Base-by-base conservation (phyloP, 1,140 invertebrate species). In the Holcopasites calliopsidis region DNA sequence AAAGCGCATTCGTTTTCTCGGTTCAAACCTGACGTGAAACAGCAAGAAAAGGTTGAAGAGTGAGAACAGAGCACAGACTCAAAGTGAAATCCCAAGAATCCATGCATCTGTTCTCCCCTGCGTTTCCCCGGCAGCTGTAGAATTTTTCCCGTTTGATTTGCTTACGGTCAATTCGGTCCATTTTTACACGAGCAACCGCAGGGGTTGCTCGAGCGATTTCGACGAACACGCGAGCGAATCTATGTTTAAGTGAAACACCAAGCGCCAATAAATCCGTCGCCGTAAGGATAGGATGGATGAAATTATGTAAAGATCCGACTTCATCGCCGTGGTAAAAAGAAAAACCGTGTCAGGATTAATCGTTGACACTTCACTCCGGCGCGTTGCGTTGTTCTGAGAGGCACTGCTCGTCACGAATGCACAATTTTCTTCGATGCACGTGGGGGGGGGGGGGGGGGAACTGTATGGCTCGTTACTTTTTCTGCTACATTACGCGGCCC, bases 401-500 rank as follows among this genome's bases (percentile, higher is more conserved):
- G n/a, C 55, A 21, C 31, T 58, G 28, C 33, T 58, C 11, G 31
- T 35, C 55, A 58, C 55, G 55, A 58, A 35, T 57, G 55, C 55
- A 57, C 28, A n/a, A 33, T 57, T 5, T 38, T 38, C 11, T 11
- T 23, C n/a, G n/a, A 23, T 38, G 57, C 21, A 38, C n/a, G 6
- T n/a, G n/a, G n/a, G n/a, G n/a, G n/a, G n/a, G n/a, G n/a, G n/a
- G n/a, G n/a, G 3, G 13, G 10, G 31, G 26, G 18, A 35, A 58
- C 11, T 6, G 21, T 16, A 23, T 38, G 55, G n/a, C 57, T 60
- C 57, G 57, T 60, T 60, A 60, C 33, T 23, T 38, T 38, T 60
- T 60, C 57, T 38, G 57, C 57, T 38, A 60, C 57, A 38, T 60
- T 60, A 60, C 57, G 13, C 57, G 57, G 21, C 6, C n/a, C 23